These are phyloP conservation scores for Mandrillus leucophaeus DNA, from an alignment of 2,113 vertebrate genomes.

Conservation along the genomic window DNA sequence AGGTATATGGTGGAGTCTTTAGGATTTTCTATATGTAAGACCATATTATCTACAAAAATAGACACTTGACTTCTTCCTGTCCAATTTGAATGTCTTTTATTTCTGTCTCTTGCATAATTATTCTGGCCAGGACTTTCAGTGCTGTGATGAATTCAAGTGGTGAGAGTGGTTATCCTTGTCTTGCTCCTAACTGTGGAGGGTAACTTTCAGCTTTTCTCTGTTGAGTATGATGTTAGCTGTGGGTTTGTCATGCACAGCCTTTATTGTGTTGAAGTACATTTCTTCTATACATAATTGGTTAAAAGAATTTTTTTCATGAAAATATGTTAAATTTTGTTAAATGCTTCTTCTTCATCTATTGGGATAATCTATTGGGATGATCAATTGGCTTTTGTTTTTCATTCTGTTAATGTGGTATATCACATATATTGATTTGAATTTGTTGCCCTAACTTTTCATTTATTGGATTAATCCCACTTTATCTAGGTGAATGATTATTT, in stretches of 20 bases:
- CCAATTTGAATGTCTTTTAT: not conserved
- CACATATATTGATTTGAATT: not conserved
- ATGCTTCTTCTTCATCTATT: not conserved
- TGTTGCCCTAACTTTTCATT: not conserved
- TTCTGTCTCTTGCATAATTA: not conserved
- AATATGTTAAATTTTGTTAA: not conserved
- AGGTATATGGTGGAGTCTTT: too few species aligned
- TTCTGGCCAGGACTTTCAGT: not conserved
- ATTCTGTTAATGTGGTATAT: not conserved
- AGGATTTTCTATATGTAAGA: not conserved
- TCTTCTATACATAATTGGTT: not conserved
- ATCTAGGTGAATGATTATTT: not conserved
- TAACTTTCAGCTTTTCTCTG: not conserved
- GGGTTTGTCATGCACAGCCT: not conserved
- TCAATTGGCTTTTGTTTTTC: not conserved
- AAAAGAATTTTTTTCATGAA: not conserved
- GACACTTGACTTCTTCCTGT: not conserved
- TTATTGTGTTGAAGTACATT: not conserved
- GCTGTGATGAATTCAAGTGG: not conserved
- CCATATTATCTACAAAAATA: not conserved
- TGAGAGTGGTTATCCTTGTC: not conserved
- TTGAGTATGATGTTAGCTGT: not conserved
- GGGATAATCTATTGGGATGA: not conserved
- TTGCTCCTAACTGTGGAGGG: not conserved
- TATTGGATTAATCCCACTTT: not conserved